Evolutionary conservation across 2,888 invertebrate species (phyloP).

Genomic region (Zygaena filipendulae): DNA sequence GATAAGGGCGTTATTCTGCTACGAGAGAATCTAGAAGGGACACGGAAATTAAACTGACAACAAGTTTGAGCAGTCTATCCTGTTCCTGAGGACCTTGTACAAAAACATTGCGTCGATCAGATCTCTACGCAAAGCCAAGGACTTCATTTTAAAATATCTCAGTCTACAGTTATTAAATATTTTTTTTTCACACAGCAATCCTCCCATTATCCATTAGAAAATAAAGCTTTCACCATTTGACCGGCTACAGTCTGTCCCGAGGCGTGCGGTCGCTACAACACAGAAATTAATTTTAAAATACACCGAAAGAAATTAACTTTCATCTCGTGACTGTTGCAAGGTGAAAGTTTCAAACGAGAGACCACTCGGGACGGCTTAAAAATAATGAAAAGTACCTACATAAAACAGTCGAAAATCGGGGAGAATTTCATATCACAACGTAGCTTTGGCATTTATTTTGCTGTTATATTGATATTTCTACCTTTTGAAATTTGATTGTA

Average conservation of each 20-base stretch:
- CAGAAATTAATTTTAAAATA: constrained; percentile 67
- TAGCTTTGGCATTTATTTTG: too few relatives aligned
- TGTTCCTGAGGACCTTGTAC: too few relatives aligned
- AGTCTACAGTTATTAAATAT: constrained; percentile 5
- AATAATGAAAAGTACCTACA: constrained; percentile 54
- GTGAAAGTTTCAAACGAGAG: constrained; percentile 55
- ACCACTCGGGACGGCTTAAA: constrained; percentile 53
- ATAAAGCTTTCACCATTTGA: constrained; percentile 51
- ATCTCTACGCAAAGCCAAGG: too few relatives aligned
- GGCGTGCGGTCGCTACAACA: constrained; percentile 57
- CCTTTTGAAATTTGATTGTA: too few relatives aligned
- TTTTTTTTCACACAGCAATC: constrained; percentile 4
- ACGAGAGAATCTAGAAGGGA: too few relatives aligned
- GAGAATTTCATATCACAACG: constrained; percentile 34
- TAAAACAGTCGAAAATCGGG: constrained; percentile 26
- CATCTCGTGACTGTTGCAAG: constrained; percentile 37
- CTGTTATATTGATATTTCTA: too few relatives aligned
- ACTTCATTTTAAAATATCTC: too few relatives aligned
- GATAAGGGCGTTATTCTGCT: too few relatives aligned
- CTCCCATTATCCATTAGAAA: too few relatives aligned
- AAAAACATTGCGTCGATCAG: too few relatives aligned
- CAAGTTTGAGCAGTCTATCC: too few relatives aligned
- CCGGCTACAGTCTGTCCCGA: constrained; percentile 48
- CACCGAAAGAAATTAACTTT: constrained; percentile 67
- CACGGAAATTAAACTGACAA: too few relatives aligned